Conservation (phyloP, 2,113 vertebrate species). For the Eupsittula cactorum region DNA sequence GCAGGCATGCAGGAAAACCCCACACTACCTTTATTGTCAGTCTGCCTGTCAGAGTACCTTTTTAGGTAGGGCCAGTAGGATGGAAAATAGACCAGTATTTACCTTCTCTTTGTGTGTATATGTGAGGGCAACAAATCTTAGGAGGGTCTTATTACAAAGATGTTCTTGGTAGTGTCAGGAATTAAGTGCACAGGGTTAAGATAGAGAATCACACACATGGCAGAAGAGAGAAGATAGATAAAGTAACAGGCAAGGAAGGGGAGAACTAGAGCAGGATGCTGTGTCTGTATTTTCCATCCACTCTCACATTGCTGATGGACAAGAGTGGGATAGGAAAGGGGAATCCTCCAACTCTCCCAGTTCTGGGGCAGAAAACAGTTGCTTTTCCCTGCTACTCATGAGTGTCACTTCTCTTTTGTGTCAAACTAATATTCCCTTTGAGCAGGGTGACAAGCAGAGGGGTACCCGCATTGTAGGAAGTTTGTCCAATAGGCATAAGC, state of each 20-base stretch:
- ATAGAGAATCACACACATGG: neutral
- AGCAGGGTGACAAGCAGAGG: neutral
- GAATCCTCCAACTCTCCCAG: neutral
- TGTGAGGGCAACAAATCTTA: neutral
- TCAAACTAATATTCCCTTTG: neutral
- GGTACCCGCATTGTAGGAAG: neutral
- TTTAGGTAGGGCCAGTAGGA: neutral
- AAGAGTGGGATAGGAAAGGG: neutral
- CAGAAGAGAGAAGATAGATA: neutral
- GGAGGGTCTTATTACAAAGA: neutral
- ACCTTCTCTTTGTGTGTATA: neutral
- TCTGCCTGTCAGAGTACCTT: neutral
- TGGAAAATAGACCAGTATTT: neutral
- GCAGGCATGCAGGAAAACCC: constrained; percentile 27
- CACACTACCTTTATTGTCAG: neutral
- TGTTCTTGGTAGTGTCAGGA: neutral
- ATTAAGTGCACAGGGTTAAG: neutral
- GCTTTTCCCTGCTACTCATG: neutral
- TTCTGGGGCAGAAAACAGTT: neutral
- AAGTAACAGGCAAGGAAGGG: neutral
- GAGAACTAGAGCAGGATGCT: neutral
- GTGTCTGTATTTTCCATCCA: neutral
- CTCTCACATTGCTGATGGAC: neutral
- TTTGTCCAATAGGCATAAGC: neutral
- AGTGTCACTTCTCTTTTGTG: neutral